A percentile compares a stretch with the other conserved stretches of the same genome.
Conservation (phyloP, 2,888 invertebrate genomes). For the Epinotia demarniana region DNA sequence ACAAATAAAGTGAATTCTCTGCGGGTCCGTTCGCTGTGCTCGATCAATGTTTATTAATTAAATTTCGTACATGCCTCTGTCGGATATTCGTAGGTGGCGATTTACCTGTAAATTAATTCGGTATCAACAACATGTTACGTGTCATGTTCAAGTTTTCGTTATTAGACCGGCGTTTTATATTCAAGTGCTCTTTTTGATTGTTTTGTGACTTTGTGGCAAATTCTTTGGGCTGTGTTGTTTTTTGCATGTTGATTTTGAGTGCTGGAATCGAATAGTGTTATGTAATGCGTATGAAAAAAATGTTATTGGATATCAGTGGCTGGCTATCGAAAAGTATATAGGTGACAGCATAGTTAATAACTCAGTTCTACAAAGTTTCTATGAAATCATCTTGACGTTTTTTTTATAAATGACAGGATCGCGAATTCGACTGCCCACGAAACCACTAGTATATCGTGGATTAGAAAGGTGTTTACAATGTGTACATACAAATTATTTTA, state of each 20-base stretch:
- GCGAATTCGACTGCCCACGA: no score
- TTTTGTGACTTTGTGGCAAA: conserved; percentile 15
- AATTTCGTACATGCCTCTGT: conserved; percentile 61
- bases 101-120: conserved; percentile 65
- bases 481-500: no score
- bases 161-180: conserved; percentile 32
- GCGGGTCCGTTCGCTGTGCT: conserved; percentile 1
- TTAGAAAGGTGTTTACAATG: no score
- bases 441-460: no score
- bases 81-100: conserved; percentile 58
- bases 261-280: not conserved
- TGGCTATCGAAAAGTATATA: not conserved
- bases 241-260: not conserved
- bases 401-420: no score
- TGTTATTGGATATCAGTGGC: not conserved
- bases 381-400: no score
- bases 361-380: no score
- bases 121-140: conserved; percentile 49
- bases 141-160: conserved; percentile 37
- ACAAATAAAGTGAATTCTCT: conserved; percentile 5
- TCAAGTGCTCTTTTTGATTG: conserved; percentile 34
- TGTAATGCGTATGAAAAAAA: not conserved
- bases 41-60: conserved; percentile 56
- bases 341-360: not conserved
- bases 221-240: not conserved